These are phyloP conservation scores for Sternarchorhynchus goeldii DNA, from an alignment of 2,797 vertebrate genomes.

Conservation along the genomic window DNA sequence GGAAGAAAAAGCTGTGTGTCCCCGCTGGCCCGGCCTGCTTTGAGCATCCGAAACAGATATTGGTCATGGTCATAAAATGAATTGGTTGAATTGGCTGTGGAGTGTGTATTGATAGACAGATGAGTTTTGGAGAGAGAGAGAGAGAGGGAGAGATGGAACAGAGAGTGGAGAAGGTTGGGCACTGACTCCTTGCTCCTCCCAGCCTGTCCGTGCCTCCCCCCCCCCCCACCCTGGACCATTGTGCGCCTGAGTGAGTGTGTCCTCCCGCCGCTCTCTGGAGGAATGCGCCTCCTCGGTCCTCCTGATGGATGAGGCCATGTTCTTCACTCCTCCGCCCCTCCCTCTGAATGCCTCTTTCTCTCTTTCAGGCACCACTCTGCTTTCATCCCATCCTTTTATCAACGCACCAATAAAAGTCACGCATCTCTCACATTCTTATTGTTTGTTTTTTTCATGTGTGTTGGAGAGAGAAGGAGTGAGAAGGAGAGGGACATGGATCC, in stretches of 20 bases:
- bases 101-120: conserved; percentile 46
- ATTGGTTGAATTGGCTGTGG: conserved; percentile 50
- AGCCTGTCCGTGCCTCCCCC: conserved; percentile 70
- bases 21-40: conserved; percentile 62
- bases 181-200: conserved; percentile 77
- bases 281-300: conserved; percentile 79
- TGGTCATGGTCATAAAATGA: conserved; percentile 71
- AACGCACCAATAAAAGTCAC: conserved; percentile 82
- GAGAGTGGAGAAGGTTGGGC: conserved; percentile 72
- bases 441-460: conserved; percentile 43
- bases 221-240: conserved; percentile 64
- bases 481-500: conserved; percentile 59
- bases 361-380: conserved; percentile 75
- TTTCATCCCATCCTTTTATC: conserved; percentile 80
- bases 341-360: conserved; percentile 82
- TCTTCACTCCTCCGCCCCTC: conserved; percentile 82
- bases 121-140: conserved; percentile 23
- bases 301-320: conserved; percentile 86
- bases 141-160: conserved; percentile 47
- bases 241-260: conserved; percentile 83
- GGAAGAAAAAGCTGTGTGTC: conserved; percentile 38
- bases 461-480: conserved; percentile 57
- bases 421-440: conserved; percentile 78
- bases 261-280: conserved; percentile 76
- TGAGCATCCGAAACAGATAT: conserved; percentile 73